Conservation (phyloP, 2,113 vertebrate genomes). For the Podiceps cristatus region DNA sequence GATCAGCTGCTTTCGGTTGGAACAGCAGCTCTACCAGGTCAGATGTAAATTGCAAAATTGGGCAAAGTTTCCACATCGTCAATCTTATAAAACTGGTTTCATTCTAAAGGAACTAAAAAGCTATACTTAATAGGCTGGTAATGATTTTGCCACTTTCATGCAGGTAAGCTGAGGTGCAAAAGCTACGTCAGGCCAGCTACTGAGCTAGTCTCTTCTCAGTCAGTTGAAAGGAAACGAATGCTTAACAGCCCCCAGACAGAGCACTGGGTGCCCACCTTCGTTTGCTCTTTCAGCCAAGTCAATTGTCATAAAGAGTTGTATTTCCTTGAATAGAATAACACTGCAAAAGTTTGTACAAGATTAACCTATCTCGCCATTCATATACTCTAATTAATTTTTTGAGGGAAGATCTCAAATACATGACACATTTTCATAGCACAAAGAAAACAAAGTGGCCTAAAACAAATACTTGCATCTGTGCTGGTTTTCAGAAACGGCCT, state of each 20-base stretch:
- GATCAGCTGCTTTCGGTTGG: not conserved
- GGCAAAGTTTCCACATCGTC: not conserved
- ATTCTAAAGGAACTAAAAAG: not conserved
- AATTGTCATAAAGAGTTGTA: rapidly evolving
- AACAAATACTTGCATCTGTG: not conserved
- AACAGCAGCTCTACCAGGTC: not conserved
- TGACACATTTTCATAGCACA: not conserved
- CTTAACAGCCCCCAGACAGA: not conserved
- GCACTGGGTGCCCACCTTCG: not conserved
- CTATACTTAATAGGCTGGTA: not conserved
- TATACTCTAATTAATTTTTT: not conserved
- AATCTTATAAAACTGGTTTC: not conserved
- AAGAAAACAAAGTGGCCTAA: not conserved
- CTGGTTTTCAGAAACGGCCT: not conserved
- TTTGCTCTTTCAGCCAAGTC: not conserved
- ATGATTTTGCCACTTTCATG: not conserved
- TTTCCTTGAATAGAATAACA: not conserved
- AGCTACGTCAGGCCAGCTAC: not conserved
- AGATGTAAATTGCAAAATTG: not conserved
- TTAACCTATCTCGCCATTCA: not conserved
- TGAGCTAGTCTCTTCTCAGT: not conserved
- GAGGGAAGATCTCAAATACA: not conserved
- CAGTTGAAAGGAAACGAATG: not conserved
- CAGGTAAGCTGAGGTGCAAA: not conserved
- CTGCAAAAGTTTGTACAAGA: not conserved